These are phyloP conservation scores for Laticauda laticaudata DNA, from an alignment of 2,113 vertebrate species.

Conservation along the genomic window DNA sequence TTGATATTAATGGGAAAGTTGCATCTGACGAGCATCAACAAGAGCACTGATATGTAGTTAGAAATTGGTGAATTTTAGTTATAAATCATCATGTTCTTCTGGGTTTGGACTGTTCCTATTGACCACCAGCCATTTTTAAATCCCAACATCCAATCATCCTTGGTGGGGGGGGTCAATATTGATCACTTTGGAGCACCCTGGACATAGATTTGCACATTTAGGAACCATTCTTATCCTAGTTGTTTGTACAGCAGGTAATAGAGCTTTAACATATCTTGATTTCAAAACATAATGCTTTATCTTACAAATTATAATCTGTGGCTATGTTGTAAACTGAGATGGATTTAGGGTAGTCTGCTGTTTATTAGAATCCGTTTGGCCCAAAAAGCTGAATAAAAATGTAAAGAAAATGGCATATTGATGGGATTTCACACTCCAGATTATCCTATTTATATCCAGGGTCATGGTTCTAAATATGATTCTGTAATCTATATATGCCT, in stretches of 20 bases:
- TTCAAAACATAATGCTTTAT: neutral
- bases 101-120: neutral
- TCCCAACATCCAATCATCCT: neutral
- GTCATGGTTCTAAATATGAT: neutral
- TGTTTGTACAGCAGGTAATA: neutral
- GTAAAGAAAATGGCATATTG: neutral
- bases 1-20: neutral
- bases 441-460: neutral
- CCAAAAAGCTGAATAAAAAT: neutral
- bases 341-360: neutral
- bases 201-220: neutral
- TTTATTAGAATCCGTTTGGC: neutral
- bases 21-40: neutral
- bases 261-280: neutral
- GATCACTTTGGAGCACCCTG: neutral
- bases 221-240: neutral
- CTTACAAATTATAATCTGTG: neutral
- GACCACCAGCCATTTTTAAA: neutral
- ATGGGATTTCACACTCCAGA: neutral
- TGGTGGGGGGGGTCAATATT: neutral
- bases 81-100: neutral
- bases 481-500: neutral
- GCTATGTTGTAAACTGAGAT: neutral
- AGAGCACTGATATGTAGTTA: neutral
- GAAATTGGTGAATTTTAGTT: neutral